phyloP scores from a whole-genome alignment of 2,888 invertebrate species.

The Stenichneumon culpator region DNA sequence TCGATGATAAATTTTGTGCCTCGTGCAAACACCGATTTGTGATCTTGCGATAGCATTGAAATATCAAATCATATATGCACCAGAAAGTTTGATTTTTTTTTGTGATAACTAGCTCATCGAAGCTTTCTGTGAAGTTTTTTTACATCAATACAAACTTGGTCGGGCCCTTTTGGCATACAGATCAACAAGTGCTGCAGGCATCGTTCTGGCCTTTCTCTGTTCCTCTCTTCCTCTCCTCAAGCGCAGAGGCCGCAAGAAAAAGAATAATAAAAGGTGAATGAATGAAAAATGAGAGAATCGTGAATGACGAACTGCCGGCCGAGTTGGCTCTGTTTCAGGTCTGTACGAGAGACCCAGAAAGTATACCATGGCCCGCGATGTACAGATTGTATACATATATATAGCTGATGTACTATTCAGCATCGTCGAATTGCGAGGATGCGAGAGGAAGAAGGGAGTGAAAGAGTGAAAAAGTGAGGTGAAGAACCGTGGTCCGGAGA shows the following conservation, averaged over 20 bases:
- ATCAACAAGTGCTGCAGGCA: slow-evolving; percentile 60
- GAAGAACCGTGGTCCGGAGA: slow-evolving; percentile 36
- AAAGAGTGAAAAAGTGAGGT: slow-evolving; percentile 41
- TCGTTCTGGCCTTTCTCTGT: slow-evolving; percentile 1
- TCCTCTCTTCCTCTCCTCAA: neutral
- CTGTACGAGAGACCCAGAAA: slow-evolving; percentile 27
- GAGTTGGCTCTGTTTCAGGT: slow-evolving; percentile 64
- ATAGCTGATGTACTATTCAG: neutral
- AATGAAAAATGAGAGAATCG: slow-evolving; percentile 61
- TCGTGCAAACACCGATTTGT: neutral
- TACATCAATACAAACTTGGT: slow-evolving; percentile 21
- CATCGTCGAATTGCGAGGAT: slow-evolving; percentile 5
- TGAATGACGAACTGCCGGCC: slow-evolving; percentile 62
- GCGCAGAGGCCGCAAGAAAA: neutral
- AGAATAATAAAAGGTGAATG: slow-evolving; percentile 33
- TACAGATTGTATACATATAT: neutral
- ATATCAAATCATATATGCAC: neutral
- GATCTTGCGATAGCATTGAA: neutral
- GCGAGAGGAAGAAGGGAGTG: slow-evolving; percentile 34
- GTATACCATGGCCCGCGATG: neutral
- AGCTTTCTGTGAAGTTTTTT: slow-evolving; percentile 19
- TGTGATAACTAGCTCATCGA: neutral
- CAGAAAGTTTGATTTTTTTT: slow-evolving; percentile 11
- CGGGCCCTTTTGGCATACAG: slow-evolving; percentile 25
- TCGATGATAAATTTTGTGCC: neutral